Evolutionary conservation across 1,140 invertebrate genomes (phyloP).

Genomic region (Dreissena polymorpha): DNA sequence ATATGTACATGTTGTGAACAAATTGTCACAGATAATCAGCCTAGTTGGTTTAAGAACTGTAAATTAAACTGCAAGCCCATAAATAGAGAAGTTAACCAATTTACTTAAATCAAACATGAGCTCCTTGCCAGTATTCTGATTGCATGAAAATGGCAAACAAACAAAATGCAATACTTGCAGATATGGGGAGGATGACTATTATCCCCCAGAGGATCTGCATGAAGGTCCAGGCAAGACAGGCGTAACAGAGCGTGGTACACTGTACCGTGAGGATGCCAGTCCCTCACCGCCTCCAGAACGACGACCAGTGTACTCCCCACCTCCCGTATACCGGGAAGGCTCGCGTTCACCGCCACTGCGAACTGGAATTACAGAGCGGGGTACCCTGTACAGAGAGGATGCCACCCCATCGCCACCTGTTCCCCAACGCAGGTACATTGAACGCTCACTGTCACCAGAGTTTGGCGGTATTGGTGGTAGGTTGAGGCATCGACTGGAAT

Average conservation of each 20-base stretch:
- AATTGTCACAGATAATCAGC: too few relatives aligned
- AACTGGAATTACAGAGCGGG: constrained; percentile 44
- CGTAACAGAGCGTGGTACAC: constrained; percentile 42
- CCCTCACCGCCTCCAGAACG: constrained; percentile 31
- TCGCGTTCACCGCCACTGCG: constrained; percentile 44
- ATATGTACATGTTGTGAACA: too few relatives aligned
- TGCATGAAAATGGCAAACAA: too few relatives aligned
- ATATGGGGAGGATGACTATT: constrained; percentile 48
- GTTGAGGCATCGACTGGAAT: constrained; percentile 15
- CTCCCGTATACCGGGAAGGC: constrained; percentile 33
- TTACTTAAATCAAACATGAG: too few relatives aligned
- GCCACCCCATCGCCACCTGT: constrained; percentile 30
- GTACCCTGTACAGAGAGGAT: constrained; percentile 45
- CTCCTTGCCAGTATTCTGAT: too few relatives aligned
- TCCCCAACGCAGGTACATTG: constrained; percentile 1
- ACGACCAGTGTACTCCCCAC: constrained; percentile 11
- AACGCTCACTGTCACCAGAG: constrained; percentile 21
- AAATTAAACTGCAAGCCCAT: too few relatives aligned
- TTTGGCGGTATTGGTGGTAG: not conserved
- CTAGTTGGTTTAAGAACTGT: too few relatives aligned
- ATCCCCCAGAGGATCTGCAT: constrained; percentile 41
- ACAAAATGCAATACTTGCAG: constrained; percentile 4
- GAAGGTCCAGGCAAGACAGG: constrained; percentile 53
- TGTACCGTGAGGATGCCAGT: constrained; percentile 44
- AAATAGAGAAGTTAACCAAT: too few relatives aligned